Evolutionary conservation across 1,140 invertebrate species (phyloP).

Genomic region (Cotesia vestalis): DNA sequence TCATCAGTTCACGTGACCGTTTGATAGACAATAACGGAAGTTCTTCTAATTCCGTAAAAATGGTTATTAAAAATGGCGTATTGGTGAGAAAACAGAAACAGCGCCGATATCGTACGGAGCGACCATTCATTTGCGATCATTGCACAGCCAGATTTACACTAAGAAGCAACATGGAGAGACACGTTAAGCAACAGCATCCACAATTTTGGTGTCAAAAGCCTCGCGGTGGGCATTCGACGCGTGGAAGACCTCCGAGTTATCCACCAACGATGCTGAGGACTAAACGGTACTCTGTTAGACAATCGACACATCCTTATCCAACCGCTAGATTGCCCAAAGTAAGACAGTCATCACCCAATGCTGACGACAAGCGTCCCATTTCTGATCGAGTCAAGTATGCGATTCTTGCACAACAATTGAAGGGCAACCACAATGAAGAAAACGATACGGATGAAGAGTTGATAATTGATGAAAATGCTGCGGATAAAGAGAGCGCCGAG

Average conservation of each 20-base stretch:
- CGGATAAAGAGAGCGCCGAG: slow-evolving; percentile 33
- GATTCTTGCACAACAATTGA: slow-evolving; percentile 79
- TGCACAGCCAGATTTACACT: slow-evolving; percentile 89
- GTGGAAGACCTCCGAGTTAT: slow-evolving; percentile 63
- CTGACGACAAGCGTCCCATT: slow-evolving; percentile 61
- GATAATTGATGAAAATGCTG: slow-evolving; percentile 74
- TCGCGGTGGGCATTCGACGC: slow-evolving; percentile 65
- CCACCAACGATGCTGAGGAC: slow-evolving; percentile 49
- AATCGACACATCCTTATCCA: slow-evolving; percentile 40
- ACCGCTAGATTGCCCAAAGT: slow-evolving; percentile 45
- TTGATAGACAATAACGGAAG: slow-evolving; percentile 40
- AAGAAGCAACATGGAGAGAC: slow-evolving; percentile 91
- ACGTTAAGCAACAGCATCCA: slow-evolving; percentile 93
- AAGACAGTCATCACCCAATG: slow-evolving; percentile 31
- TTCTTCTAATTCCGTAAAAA: slow-evolving; percentile 76
- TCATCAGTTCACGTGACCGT: slow-evolving; percentile 47
- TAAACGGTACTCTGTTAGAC: slow-evolving; percentile 37
- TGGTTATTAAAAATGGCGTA: slow-evolving; percentile 90
- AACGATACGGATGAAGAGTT: slow-evolving; percentile 76
- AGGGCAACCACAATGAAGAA: slow-evolving; percentile 64
- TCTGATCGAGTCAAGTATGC: slow-evolving; percentile 82
- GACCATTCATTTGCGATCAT: slow-evolving; percentile 88
- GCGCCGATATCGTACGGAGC: slow-evolving; percentile 87
- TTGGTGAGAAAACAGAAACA: slow-evolving; percentile 92
- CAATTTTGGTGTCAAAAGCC: slow-evolving; percentile 85